A percentile compares a stretch with the other conserved stretches of the same genome.
Evolutionary conservation across 2,113 vertebrate species (phyloP).

Genomic region (Arothron firmamentum): DNA sequence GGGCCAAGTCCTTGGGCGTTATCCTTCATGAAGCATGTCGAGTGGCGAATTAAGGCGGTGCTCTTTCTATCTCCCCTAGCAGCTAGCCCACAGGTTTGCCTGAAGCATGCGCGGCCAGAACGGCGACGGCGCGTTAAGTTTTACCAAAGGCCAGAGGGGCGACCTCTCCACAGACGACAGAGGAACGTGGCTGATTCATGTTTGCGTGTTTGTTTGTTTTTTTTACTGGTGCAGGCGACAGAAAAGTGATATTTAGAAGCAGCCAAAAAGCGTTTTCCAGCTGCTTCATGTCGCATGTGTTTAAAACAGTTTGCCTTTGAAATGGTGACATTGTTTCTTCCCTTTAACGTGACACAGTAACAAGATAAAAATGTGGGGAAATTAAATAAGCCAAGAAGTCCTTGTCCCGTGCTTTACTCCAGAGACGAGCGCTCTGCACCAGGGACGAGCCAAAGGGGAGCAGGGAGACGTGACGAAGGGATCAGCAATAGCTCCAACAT

Average conservation of each 20-base stretch:
- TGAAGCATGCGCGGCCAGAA: no score
- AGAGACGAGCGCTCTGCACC: no score
- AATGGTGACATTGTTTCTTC: slow-evolving; percentile 17
- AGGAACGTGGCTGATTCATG: slow-evolving; percentile 33
- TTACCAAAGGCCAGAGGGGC: slow-evolving; percentile 50
- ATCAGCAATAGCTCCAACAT: no score
- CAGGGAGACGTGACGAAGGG: no score
- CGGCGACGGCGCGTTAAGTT: slow-evolving; percentile 1
- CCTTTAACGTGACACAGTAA: slow-evolving; percentile 4
- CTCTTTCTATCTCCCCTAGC: slow-evolving; percentile 33
- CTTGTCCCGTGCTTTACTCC: neutral
- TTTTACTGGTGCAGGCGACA: slow-evolving; percentile 9
- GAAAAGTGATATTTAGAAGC: slow-evolving; percentile 15
- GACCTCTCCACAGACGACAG: slow-evolving; percentile 35
- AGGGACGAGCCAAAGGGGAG: no score
- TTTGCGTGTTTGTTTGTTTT: slow-evolving; percentile 29
- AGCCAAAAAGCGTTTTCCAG: neutral
- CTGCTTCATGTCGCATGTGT: neutral
- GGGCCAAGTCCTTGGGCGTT: slow-evolving; percentile 62
- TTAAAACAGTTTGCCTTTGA: slow-evolving; percentile 18
- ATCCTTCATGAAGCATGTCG: slow-evolving; percentile 45
- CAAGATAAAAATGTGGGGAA: neutral
- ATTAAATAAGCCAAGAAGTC: slow-evolving; percentile 14
- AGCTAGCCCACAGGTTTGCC: no score
- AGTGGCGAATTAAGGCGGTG: slow-evolving; percentile 72